Percentiles rank a stretch among this genome's conserved stretches.
These are phyloP conservation scores for Dryobota labecula DNA, from an alignment of 2,888 invertebrate genomes.

Conservation along the genomic window DNA sequence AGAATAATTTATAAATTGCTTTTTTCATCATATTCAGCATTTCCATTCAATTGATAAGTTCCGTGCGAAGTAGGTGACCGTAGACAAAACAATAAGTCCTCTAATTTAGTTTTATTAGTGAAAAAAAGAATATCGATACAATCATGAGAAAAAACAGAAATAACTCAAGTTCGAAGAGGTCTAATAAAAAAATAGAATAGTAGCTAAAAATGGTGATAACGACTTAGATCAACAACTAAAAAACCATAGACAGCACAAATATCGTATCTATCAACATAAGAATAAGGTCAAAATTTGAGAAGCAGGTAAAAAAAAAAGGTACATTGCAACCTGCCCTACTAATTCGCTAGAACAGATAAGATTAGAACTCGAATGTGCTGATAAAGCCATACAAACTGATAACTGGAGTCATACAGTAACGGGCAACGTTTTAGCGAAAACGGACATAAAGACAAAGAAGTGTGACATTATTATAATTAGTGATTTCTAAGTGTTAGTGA, in stretches of 20 bases:
- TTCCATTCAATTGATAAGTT: conserved; percentile 4
- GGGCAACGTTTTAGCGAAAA: conserved; percentile 76
- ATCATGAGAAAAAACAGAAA: not conserved
- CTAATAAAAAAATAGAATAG: conserved; percentile 62
- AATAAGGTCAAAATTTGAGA: conserved; percentile 41
- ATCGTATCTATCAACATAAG: conserved; percentile 7
- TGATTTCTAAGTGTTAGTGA: conserved; percentile 76
- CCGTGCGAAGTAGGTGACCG: not conserved
- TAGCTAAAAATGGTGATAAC: conserved; percentile 64
- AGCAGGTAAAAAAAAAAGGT: conserved; percentile 47
- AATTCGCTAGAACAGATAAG: conserved; percentile 87
- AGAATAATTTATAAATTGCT: not conserved
- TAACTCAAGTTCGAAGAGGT: conserved; percentile 46
- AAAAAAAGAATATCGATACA: not conserved
- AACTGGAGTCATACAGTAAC: conserved; percentile 83
- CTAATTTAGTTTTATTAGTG: not conserved
- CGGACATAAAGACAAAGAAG: conserved; percentile 80
- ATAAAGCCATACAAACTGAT: conserved; percentile 81
- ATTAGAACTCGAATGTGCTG: conserved; percentile 79
- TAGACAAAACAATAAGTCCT: not conserved
- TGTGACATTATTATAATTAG: conserved; percentile 64
- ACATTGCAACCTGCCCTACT: conserved; percentile 84
- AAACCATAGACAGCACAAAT: conserved; percentile 36
- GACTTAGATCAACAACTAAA: conserved; percentile 46
- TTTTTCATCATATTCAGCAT: not conserved